Percentiles rank a stretch among this genome's conserved stretches.
Evolutionary conservation across 2,888 invertebrate species (phyloP).

Genomic region (Drosophila subsilvestris): DNA sequence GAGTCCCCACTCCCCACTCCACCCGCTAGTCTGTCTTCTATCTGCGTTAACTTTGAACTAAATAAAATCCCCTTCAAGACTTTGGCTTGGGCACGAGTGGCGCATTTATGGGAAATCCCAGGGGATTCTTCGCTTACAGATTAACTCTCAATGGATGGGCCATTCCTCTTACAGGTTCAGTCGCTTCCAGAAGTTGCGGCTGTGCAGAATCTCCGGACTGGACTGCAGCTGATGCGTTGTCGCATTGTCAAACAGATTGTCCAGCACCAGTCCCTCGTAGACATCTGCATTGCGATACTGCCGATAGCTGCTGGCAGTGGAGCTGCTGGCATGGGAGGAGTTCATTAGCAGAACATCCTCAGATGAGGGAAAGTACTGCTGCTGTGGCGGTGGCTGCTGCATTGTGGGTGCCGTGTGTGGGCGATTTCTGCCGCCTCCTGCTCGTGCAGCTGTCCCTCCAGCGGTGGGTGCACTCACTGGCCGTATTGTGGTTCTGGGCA

Average conservation of each 20-base stretch:
- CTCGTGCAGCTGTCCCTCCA: neutral
- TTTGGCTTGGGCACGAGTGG: slow-evolving; percentile 7
- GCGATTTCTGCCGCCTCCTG: slow-evolving; percentile 4
- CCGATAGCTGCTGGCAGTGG: neutral
- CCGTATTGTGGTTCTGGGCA: slow-evolving; percentile 12
- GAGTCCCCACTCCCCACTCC: too few species aligned
- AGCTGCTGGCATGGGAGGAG: slow-evolving; percentile 9
- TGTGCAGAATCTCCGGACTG: slow-evolving; percentile 42
- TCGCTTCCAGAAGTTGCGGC: slow-evolving; percentile 62
- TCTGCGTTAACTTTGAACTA: too few species aligned
- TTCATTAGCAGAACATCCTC: slow-evolving; percentile 1
- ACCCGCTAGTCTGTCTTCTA: too few species aligned
- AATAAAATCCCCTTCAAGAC: slow-evolving; percentile 1
- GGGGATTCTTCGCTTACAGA: too few species aligned
- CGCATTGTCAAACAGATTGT: slow-evolving; percentile 1
- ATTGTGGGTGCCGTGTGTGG: slow-evolving; percentile 64
- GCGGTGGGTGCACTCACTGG: slow-evolving; percentile 20
- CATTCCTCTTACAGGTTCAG: slow-evolving; percentile 53
- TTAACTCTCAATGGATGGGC: too few species aligned
- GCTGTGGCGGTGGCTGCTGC: neutral
- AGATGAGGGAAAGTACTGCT: neutral
- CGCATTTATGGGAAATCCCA: neutral
- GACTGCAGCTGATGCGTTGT: neutral
- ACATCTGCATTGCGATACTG: too few species aligned
- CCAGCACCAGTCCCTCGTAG: slow-evolving; percentile 13